A percentile compares a stretch with the other conserved stretches of the same genome.
phyloP scores from a whole-genome alignment of 92 coral and sea anemone genomes.

The Heteractis magnifica region DNA sequence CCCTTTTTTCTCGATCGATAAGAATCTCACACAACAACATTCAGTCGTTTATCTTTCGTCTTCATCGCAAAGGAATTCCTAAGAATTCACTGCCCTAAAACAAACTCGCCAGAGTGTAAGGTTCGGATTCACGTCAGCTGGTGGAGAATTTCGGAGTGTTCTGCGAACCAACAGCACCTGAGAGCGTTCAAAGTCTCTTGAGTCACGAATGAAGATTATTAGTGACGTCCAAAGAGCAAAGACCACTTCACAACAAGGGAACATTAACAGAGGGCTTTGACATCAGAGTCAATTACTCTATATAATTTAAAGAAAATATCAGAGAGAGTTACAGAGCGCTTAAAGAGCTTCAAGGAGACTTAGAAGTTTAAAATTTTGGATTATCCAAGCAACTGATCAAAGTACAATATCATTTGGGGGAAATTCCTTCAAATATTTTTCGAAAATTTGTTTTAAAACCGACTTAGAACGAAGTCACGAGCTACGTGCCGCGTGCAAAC shows the following conservation, averaged over 20 bases:
- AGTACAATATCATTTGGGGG: neutral
- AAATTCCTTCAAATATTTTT: neutral
- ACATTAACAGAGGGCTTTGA: neutral
- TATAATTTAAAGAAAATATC: neutral
- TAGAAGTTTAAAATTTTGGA: neutral
- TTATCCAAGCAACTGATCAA: neutral
- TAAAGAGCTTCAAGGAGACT: neutral
- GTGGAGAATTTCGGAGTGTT: neutral
- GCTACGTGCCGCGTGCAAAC: no score
- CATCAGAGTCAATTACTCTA: neutral
- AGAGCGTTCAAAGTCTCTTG: slow-evolving; percentile 25
- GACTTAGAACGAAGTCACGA: neutral
- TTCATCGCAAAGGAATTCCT: neutral
- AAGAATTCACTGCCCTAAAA: neutral
- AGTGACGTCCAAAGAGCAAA: neutral
- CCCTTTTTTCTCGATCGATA: neutral
- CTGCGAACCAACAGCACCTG: slow-evolving; percentile 28
- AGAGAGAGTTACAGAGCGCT: neutral
- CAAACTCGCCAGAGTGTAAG: neutral
- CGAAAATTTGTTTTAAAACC: neutral
- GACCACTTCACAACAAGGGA: neutral
- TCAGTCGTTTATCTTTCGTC: neutral
- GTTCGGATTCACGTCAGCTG: neutral
- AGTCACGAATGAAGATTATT: neutral
- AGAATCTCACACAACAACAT: neutral